These are phyloP conservation scores for Myiagra hebetior DNA, from an alignment of 2,113 vertebrate genomes.

Conservation along the genomic window DNA sequence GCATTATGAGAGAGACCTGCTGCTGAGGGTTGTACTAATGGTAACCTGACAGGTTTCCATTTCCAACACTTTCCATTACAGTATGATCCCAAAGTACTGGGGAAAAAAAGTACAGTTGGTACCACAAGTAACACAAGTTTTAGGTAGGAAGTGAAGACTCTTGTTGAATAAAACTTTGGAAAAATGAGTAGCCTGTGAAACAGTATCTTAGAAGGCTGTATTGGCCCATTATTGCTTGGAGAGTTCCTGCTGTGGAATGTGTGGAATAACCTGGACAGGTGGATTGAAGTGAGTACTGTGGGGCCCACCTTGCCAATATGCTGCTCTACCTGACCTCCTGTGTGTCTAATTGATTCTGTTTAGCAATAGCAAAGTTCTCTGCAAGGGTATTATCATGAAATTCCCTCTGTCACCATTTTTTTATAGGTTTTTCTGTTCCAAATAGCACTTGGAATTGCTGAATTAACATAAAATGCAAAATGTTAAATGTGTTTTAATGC, in stretches of 20 bases:
- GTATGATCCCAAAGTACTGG: neutral
- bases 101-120: neutral
- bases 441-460: neutral
- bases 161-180: neutral
- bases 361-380: neutral
- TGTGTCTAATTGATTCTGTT: neutral
- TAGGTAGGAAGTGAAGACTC: neutral
- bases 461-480: neutral
- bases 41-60: neutral
- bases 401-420: neutral
- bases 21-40: neutral
- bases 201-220: neutral
- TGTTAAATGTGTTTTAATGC: neutral
- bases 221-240: neutral
- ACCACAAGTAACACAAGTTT: neutral
- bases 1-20: neutral
- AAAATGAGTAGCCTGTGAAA: neutral
- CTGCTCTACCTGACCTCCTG: neutral
- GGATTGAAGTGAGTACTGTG: neutral
- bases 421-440: neutral
- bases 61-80: neutral
- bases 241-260: rapidly evolving
- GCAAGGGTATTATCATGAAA: neutral
- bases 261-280: neutral
- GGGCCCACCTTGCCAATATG: neutral